Base-by-base conservation (phyloP, 1,140 invertebrate genomes). In the Macrotrachela quadricornifera region DNA sequence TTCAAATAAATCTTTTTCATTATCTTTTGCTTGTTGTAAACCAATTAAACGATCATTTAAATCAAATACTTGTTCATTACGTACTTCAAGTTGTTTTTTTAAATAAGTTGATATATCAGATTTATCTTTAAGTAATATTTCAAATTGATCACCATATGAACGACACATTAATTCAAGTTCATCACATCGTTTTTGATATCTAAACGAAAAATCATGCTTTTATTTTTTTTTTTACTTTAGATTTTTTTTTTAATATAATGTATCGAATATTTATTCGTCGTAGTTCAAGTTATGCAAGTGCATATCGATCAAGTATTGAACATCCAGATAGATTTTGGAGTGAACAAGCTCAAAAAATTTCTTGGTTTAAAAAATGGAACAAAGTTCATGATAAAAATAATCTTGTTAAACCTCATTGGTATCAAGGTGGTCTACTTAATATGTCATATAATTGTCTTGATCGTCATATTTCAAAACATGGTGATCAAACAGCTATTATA, bases 401-500 rank as follows among this genome's bases (percentile, higher is more conserved):
- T 30, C 21, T 30, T 58, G 66, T 50, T 16, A 48, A 52, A 11
- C 44, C 21, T 38, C 49, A 84, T 77, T 91, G 86, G 87, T 85
- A 74, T 43, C 77, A 80, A 1, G 85, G 83, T 2, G 86, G 85
- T 6, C 80, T 90, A 70, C 64, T 90, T 60, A 92, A 87, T 59
- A 83, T 85, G 1, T 88, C 84, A 64, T 83, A 88, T 73, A 92
- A 92, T 69, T 81, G 84, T 0, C 70, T 92, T 3, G 87, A 94
- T 64, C 74, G 85, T 9, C 87, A 92, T 70, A 81, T 91, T 1
- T 73, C 75, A 13, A 76, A 75, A 12, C 71, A 75, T 9, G 85
- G 84, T 0, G 75, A 79, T 1, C 78, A 81, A 64, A 67, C 78
- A 0, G 86, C 86, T 0, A 68, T 94, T 4, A 83, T 91, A 41